Evolutionary conservation across 2,888 invertebrate genomes (phyloP).

Genomic region (Drosophila neotestacea): DNA sequence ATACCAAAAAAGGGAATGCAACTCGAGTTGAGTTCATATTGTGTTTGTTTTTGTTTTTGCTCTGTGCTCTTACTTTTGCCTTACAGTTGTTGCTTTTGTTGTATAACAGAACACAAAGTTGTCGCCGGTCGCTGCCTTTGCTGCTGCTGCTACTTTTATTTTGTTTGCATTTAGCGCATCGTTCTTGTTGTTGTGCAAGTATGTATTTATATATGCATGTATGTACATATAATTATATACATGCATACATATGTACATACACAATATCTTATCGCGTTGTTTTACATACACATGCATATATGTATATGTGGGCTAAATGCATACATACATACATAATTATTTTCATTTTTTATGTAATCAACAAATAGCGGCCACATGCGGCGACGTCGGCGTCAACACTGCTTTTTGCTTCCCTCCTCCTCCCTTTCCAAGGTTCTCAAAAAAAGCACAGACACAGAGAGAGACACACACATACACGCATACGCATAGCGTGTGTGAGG

Average conservation of each 20-base stretch:
- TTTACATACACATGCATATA: slow-evolving; percentile 19
- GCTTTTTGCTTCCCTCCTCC: slow-evolving; percentile 50
- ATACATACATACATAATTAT: slow-evolving; percentile 57
- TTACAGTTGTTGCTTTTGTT: slow-evolving; percentile 41
- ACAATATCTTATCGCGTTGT: slow-evolving; percentile 48
- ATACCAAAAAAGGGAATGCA: slow-evolving; percentile 41
- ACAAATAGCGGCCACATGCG: slow-evolving; percentile 72
- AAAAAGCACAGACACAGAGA: slow-evolving; percentile 45
- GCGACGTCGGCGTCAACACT: slow-evolving; percentile 23
- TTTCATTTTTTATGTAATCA: slow-evolving; percentile 75
- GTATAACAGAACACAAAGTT: slow-evolving; percentile 41
- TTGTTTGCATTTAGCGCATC: slow-evolving; percentile 76
- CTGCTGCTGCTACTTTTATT: slow-evolving; percentile 20
- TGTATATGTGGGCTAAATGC: slow-evolving; percentile 38
- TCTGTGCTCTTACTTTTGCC: neutral
- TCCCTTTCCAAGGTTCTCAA: slow-evolving; percentile 61
- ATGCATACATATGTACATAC: slow-evolving; percentile 13
- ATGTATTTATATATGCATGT: neutral
- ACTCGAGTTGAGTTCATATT: slow-evolving; percentile 26
- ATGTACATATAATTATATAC: neutral
- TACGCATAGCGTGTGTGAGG: slow-evolving; percentile 42
- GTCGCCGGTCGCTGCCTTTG: slow-evolving; percentile 43
- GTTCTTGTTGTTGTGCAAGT: slow-evolving; percentile 42
- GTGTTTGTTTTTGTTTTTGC: no score
- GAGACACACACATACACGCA: slow-evolving; percentile 11